Conservation (phyloP, 2,113 vertebrate species). For the Calyptomena viridis region DNA sequence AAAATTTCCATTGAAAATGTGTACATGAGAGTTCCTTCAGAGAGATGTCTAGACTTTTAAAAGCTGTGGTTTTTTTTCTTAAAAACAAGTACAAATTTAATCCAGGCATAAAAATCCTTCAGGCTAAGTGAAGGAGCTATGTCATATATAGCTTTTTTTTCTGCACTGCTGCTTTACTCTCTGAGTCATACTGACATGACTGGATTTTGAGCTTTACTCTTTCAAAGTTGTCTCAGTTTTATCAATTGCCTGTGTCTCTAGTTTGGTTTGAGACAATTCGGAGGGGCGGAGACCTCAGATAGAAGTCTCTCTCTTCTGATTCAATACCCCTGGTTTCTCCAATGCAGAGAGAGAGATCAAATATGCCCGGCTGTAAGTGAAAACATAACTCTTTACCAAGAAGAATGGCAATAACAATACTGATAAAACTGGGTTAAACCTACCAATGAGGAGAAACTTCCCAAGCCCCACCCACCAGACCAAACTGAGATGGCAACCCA, state of each 20-base stretch:
- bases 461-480: not conserved
- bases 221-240: not conserved
- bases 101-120: not conserved
- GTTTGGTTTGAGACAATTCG: not conserved
- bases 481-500: not conserved
- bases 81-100: not conserved
- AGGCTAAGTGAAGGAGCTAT: not conserved
- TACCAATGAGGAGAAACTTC: not conserved
- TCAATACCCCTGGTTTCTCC: not conserved
- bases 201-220: not conserved
- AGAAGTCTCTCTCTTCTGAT: not conserved
- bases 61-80: not conserved
- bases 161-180: not conserved
- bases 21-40: not conserved
- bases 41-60: not conserved
- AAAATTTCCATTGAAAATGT: not conserved
- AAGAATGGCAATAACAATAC: not conserved
- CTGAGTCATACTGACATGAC: not conserved
- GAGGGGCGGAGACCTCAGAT: not conserved
- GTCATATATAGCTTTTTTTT: not conserved
- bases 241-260: not conserved
- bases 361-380: not conserved
- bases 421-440: not conserved
- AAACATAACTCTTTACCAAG: not conserved
- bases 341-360: not conserved